A percentile compares a stretch with the other conserved stretches of the same genome.
phyloP scores from a whole-genome alignment of 2,888 invertebrate genomes.

The Globia sparganii region DNA sequence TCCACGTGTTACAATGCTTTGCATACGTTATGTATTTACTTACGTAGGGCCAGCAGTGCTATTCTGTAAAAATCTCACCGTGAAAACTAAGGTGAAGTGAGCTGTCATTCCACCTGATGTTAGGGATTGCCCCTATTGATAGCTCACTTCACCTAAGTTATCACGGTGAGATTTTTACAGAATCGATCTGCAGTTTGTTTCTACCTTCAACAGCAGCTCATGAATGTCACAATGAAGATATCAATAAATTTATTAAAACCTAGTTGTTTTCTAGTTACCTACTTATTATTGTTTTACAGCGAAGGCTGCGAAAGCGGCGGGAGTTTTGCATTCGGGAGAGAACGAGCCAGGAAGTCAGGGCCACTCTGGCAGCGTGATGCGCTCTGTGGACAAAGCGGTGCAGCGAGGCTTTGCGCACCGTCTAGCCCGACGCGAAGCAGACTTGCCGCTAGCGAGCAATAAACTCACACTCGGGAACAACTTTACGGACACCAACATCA shows the following conservation, averaged over 20 bases:
- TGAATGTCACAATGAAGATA: not conserved
- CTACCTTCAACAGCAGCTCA: not conserved
- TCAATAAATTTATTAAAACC: not conserved
- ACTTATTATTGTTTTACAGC: conserved; percentile 65
- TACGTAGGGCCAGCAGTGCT: not conserved
- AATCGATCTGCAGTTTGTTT: too few relatives aligned
- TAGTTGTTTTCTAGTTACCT: not conserved
- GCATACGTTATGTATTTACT: not conserved
- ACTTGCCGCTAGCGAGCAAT: conserved; percentile 62
- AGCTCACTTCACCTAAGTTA: too few relatives aligned
- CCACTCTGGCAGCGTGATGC: conserved; percentile 68
- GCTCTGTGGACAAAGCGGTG: conserved; percentile 76
- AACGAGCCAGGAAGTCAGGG: conserved; percentile 33
- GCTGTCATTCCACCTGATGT: too few relatives aligned
- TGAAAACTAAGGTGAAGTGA: too few relatives aligned
- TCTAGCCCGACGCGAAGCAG: conserved; percentile 73
- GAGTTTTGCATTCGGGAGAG: conserved; percentile 71
- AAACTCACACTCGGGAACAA: conserved; percentile 45
- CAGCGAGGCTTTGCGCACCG: conserved; percentile 76
- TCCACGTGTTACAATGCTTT: not conserved
- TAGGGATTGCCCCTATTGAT: too few relatives aligned
- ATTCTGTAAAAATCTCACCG: too few relatives aligned
- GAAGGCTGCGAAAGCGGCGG: conserved; percentile 77
- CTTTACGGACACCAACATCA: conserved; percentile 14
- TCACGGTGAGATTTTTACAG: too few relatives aligned